Base-by-base conservation (phyloP, 2,797 vertebrate genomes). In the Anas bernieri region DNA sequence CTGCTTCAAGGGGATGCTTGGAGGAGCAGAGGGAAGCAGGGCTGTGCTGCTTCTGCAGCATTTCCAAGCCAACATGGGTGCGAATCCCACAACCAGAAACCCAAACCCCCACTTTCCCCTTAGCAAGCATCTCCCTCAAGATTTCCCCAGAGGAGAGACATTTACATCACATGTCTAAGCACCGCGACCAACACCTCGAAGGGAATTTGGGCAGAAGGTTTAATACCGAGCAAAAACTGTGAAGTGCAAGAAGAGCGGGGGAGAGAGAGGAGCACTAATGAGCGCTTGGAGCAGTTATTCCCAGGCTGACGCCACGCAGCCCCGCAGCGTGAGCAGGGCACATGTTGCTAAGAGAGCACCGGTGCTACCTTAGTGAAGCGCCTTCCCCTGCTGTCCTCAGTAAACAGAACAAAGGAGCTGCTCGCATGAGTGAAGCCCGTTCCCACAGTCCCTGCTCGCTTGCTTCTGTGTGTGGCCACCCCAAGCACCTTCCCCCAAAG, bases 271-370 rank as follows among this genome's bases (percentile, higher is more conserved):
- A 92, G 89, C 68, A 58, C 93, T 98, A 97, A 97, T 69, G 96
- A 98, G 96, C 31, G 18, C 79, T 84, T 0, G 31, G 95, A 94
- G 97, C 78, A 33, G 66, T 79, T 95, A 97, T 97, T 98, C 97
- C 98, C 98, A 95, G 92, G 97, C 97, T 97, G 98, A 97, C 93
- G 92, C 95, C 96, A 96, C 54, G 13, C 72, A 92, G 91, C 96
- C 83, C 96, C 50, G 97, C 84, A 16, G 86, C 59, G 76, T 46
- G 58, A 96, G 97, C 96, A 63, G 92, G 97, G 97, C 95, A 96
- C 97, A 97, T 45, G 98, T 98, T 98, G 98, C 98, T 97, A 98
- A 87, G 97, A 92, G 96, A 95, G 96, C 93, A 61, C 82, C 92
- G 78, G 73, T 77, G 33, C 90, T 77, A 35, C 45, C 92, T 77